Base-by-base conservation (phyloP, 2,797 vertebrate genomes). In the Lacerta bilineata region DNA sequence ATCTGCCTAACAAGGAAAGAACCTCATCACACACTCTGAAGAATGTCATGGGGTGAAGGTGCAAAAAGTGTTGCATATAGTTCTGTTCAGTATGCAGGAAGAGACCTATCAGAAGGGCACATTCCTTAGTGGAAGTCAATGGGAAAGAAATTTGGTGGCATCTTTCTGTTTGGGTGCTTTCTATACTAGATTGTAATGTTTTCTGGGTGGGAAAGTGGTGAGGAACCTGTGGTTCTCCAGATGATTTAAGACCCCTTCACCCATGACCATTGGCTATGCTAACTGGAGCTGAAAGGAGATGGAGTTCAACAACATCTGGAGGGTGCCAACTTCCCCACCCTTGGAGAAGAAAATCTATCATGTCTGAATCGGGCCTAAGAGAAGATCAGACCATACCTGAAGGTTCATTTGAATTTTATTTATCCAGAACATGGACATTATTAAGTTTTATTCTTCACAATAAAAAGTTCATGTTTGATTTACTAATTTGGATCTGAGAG, bases 401-500 rank as follows among this genome's bases (percentile, higher is more conserved):
- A 69, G 39, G 66, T 68, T 72, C 50, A 1, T 74, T 61, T 74
- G 29, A 88, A 80, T 88, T 80, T 80, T 15, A 72, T 87, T 84
- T 80, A 74, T 59, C 41, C 7, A 77, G 72, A 33, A 72, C 68
- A 18, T 80, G 68, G 64, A n/a, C 20, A 6, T 85, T 43, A 64
- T 64, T 72, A 43, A 61, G 15, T 43, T 64, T 84, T 80, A 27
- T 79, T 79, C 50, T 46, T 72, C 55, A 72, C 55, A 43, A 85
- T 84, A 46, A 20, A 84, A 84, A 15, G 66, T 43, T 80, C 64
- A 64, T 78, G 68, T 74, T 80, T 84, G 66, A 85, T 84, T 88
- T 88, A 72, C 50, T 80, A 74, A 84, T 84, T 88, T 29, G 79
- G 8, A 84, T 80, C 69, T 79, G 27, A 84, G 84, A 69, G 50